Base-by-base conservation (phyloP, 2,113 vertebrate species). In the Cyprinodon variegatus region DNA sequence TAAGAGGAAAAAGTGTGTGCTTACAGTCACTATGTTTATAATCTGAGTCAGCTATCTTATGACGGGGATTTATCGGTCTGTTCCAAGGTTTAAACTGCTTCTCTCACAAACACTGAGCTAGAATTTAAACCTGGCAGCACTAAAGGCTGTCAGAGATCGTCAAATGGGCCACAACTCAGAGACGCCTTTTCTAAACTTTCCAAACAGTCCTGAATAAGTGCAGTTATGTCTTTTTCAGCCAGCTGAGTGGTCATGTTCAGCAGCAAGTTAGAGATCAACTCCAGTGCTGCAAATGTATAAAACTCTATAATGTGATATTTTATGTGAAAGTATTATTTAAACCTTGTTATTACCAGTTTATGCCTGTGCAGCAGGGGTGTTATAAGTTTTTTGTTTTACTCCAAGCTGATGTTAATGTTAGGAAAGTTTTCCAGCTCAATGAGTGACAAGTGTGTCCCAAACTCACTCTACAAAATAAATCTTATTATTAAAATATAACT, bases 401-500 rank as follows among this genome's bases (percentile, higher is more conserved):
- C 29, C 5, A 17, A 7, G 5, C 5, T 37, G 12, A 37, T 37
- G 38, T 59, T 59, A 59, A 59, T n/a, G 5, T 22, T 59, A 45
- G 17, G n/a, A 10, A n/a, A 20, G 8, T 20, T 14, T 20, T n/a
- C 50, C 50, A n/a, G 50, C 20, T 0, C 6, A 53, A 7, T 53
- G 50, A 53, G 50, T 20, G 6, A 6, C 50, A 20, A 53, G 20
- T 53, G 50, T 57, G 5, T 57, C 6, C 50, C n/a, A 57, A 68
- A 38, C 76, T 67, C 71, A 61, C 1, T 73, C 40, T 61, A 48
- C n/a, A 53, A 57, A 68, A 13, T 37, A 46, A 59, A 46, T 17
- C n/a, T 29, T 12, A 76, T 57, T 57, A 57, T 78, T 79, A 14
- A 63, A 74, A 77, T 71, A 62, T 40, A 40, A 37, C n/a, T 1